Percentiles rank a stretch among this genome's conserved stretches.
Conservation (phyloP, 2,888 invertebrate species). For the Synanthedon tipuliformis region DNA sequence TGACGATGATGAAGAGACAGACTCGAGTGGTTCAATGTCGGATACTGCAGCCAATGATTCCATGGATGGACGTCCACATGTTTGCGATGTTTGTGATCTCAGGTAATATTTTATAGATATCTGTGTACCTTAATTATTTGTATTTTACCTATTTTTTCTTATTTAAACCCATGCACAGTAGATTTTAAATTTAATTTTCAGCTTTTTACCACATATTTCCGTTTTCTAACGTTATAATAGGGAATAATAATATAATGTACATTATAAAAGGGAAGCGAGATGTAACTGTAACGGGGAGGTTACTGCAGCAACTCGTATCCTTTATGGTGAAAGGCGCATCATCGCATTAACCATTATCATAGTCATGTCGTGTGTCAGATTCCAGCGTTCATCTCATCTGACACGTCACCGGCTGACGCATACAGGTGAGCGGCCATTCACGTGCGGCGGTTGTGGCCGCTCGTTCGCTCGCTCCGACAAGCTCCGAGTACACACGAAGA, state of each 20-base stretch:
- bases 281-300: no score
- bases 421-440: slow-evolving; percentile 78
- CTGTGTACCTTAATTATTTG: no score
- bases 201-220: no score
- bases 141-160: no score
- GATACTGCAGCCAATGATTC: slow-evolving; percentile 47
- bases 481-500: slow-evolving; percentile 75
- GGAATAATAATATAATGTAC: no score
- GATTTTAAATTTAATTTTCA: no score
- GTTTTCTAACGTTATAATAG: no score
- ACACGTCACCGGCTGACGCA: slow-evolving; percentile 77
- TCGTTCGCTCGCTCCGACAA: slow-evolving; percentile 80
- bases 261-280: no score
- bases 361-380: slow-evolving; percentile 36
- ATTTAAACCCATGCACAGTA: no score
- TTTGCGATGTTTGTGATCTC: slow-evolving; percentile 57
- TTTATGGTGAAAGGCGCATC: not conserved
- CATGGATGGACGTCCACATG: slow-evolving; percentile 50
- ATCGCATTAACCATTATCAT: no score
- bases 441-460: slow-evolving; percentile 76
- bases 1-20: slow-evolving; percentile 62
- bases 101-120: slow-evolving; percentile 36
- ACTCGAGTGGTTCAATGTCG: slow-evolving; percentile 56
- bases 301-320: no score
- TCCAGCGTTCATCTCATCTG: slow-evolving; percentile 77